These are phyloP conservation scores for Scortum barcoo DNA, from an alignment of 2,113 vertebrate species.

Conservation along the genomic window DNA sequence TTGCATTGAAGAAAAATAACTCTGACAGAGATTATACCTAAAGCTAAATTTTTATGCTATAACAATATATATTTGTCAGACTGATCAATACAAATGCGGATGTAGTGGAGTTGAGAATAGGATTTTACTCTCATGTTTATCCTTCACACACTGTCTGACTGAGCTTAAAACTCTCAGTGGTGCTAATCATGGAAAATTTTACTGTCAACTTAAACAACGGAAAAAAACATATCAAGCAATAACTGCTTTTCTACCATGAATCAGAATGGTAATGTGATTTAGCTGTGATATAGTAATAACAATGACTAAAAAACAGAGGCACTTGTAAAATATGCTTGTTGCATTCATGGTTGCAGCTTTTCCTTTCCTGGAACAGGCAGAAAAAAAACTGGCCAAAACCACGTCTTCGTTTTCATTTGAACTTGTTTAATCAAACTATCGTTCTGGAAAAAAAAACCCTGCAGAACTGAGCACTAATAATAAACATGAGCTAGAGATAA, in stretches of 20 bases:
- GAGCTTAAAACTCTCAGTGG: neutral
- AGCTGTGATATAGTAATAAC: neutral
- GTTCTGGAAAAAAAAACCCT: neutral
- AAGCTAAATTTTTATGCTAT: neutral
- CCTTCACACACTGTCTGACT: neutral
- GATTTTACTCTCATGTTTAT: no score
- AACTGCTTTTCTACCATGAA: neutral
- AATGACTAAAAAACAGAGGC: neutral
- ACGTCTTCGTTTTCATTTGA: neutral
- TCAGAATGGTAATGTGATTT: neutral
- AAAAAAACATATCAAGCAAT: neutral
- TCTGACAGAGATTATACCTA: neutral
- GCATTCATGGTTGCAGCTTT: neutral
- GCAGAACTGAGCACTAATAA: neutral
- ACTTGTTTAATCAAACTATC: neutral
- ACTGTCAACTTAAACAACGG: neutral
- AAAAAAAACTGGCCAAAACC: neutral
- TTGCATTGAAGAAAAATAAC: conserved; percentile 22
- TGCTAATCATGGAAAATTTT: neutral
- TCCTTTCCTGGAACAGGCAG: neutral
- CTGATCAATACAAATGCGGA: neutral
- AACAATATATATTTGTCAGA: neutral
- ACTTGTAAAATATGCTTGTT: neutral
- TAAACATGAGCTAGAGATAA: neutral
- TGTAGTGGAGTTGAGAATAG: neutral